phyloP scores from a whole-genome alignment of 2,797 vertebrate genomes.

The Thripadectes ignobilis region DNA sequence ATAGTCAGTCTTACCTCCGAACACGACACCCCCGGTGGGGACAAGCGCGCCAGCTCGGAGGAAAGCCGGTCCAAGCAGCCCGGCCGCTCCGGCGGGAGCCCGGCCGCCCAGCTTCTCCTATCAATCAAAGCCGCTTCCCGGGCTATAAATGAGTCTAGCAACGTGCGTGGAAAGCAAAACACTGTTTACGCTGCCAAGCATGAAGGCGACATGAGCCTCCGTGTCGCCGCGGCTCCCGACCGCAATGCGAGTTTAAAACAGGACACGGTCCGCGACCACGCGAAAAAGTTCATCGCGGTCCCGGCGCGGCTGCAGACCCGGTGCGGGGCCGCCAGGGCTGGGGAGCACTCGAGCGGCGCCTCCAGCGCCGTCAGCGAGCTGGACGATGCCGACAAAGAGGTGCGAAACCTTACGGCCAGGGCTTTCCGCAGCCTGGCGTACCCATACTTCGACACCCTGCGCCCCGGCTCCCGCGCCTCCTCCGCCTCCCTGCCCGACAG shows the following conservation, averaged over 20 bases:
- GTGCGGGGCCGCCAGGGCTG: constrained; percentile 81
- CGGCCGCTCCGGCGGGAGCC: constrained; percentile 60
- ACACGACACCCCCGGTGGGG: constrained; percentile 75
- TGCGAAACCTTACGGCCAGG: constrained; percentile 92
- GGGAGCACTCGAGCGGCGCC: constrained; percentile 92
- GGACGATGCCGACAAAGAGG: constrained; percentile 97
- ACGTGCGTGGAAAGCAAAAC: constrained; percentile 77
- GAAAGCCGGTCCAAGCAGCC: constrained; percentile 72
- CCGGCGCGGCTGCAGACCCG: constrained; percentile 89
- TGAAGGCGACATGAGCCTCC: constrained; percentile 85
- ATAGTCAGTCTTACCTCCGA: constrained; percentile 84
- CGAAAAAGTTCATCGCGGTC: constrained; percentile 78
- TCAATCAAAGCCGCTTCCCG: constrained; percentile 89
- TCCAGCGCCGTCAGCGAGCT: constrained; percentile 96
- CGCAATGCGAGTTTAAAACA: constrained; percentile 74
- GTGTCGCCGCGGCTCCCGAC: constrained; percentile 82
- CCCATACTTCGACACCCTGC: constrained; percentile 92
- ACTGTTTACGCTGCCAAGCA: constrained; percentile 78
- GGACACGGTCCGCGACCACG: constrained; percentile 77
- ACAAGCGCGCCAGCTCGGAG: constrained; percentile 62
- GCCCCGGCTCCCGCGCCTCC: constrained; percentile 92
- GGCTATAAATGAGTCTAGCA: constrained; percentile 84
- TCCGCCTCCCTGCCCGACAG: constrained; percentile 85
- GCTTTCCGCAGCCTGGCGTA: constrained; percentile 96
- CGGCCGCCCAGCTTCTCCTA: constrained; percentile 84